Base-by-base conservation (phyloP, 2,797 vertebrate genomes). In the Sebastes vulpes region DNA sequence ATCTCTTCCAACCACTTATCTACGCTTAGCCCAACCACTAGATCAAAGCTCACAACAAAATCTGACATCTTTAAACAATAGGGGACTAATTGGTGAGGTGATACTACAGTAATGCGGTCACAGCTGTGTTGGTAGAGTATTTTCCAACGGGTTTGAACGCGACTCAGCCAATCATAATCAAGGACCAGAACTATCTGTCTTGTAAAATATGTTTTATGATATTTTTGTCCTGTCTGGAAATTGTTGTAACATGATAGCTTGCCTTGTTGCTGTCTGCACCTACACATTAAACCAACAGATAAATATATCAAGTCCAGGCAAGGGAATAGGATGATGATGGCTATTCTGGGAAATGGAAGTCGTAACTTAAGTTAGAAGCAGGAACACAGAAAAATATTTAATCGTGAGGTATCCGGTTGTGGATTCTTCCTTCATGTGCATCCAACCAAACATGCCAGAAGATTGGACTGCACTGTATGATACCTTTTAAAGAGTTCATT, bases 251-350 rank as follows among this genome's bases (percentile, higher is more conserved):
- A 72, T 5, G 11, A 74, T 31, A 38, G 23, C 48, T 77, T 71
- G 10, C 35, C 5, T 64, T 79, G 50, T 54, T 53, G 25, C 38
- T 76, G 11, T 32, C 9, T 63, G 52, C 20, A 14, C 21, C 54
- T 64, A 69, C 65, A 42, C 48, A 75, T 42, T 53, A 54, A 77
- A 78, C 46, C 31, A 70, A 23, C 23, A 28, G 57, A 63, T 18
- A 46, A 29, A 50, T 53, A 21, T 29, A 42, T 72, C 38, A 79
- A 64, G 35, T 77, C 18, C 28, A 57, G 25, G 25, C 50, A 75
- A 63, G 29, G 66, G 14, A 66, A 61, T 75, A 69, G 42, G 14
- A 75, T 79, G 53, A 63, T 77, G 57, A 84, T 72, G 74, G 42
- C n/a, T 20, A 5, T 71, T 74, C 53, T 60, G 58, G 32, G 9